Conservation (phyloP, 2,888 invertebrate species). For the Euzophera pinguis region DNA sequence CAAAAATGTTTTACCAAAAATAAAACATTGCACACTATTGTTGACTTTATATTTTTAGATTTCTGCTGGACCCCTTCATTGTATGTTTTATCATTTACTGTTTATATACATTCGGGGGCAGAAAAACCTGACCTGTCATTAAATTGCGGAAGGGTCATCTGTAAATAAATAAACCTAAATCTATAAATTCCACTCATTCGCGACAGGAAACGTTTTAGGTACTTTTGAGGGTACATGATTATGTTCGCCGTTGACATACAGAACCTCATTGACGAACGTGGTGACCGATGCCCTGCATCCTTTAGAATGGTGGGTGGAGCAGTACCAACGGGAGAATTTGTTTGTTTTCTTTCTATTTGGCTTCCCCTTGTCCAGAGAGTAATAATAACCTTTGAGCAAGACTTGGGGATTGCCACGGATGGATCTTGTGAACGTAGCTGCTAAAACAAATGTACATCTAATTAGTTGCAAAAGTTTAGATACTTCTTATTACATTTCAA, state of each 20-base stretch:
- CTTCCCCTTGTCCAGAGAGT: conserved; percentile 19
- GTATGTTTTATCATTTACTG: too few species aligned
- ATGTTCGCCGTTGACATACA: conserved; percentile 22
- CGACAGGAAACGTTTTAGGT: not conserved
- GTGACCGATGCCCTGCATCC: conserved; percentile 30
- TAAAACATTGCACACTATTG: too few species aligned
- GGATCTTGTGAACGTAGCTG: not conserved
- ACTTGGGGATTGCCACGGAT: conserved; percentile 26
- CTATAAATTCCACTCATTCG: too few species aligned
- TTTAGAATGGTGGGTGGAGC: conserved; percentile 24
- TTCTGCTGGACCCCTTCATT: too few species aligned
- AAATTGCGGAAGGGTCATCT: too few species aligned
- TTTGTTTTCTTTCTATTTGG: not conserved
- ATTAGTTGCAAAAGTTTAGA: too few species aligned
- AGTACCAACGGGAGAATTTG: conserved; percentile 31
- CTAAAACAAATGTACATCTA: not conserved
- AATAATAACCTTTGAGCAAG: conserved; percentile 27
- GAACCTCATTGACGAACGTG: conserved; percentile 28
- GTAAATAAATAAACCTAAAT: too few species aligned
- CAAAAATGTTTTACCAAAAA: too few species aligned
- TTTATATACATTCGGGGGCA: too few species aligned
- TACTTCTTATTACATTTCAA: too few species aligned
- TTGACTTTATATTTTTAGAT: too few species aligned
- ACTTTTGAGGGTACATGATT: conserved; percentile 19
- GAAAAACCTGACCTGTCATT: too few species aligned